phyloP scores from a whole-genome alignment of 2,888 invertebrate genomes.

The Psococerastis gibbosa region DNA sequence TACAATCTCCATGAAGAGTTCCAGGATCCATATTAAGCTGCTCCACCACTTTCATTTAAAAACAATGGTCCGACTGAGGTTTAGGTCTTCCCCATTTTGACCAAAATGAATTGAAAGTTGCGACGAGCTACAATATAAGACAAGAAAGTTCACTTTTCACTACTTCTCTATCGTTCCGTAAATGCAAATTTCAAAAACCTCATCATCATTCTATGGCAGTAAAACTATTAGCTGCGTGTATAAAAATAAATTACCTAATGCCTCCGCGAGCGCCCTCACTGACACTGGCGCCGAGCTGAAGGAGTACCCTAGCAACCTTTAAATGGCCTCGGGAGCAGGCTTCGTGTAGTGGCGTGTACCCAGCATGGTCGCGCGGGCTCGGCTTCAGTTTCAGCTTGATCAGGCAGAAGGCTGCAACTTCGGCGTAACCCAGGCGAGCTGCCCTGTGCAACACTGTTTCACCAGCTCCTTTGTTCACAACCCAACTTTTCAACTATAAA shows the following conservation, averaged over 20 bases:
- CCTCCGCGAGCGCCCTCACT: slow-evolving; percentile 85
- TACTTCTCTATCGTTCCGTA: too few species aligned
- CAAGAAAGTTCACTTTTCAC: too few species aligned
- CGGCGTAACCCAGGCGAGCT: slow-evolving; percentile 72
- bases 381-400: slow-evolving; percentile 67
- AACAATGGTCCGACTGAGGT: too few species aligned
- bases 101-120: too few species aligned
- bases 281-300: slow-evolving; percentile 79
- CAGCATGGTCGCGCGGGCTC: slow-evolving; percentile 80
- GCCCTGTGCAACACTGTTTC: slow-evolving; percentile 86
- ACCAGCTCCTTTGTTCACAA: slow-evolving; percentile 84
- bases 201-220: too few species aligned
- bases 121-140: too few species aligned
- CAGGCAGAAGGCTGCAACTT: slow-evolving; percentile 76
- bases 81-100: too few species aligned
- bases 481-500: slow-evolving; percentile 56
- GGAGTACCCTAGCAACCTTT: slow-evolving; percentile 62
- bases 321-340: slow-evolving; percentile 78
- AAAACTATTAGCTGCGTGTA: too few species aligned
- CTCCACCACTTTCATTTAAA: too few species aligned
- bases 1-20: too few species aligned
- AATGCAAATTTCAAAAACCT: too few species aligned
- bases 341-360: slow-evolving; percentile 83
- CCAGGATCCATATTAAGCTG: too few species aligned
- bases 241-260: slow-evolving; percentile 59